Percentiles rank a stretch among this genome's conserved stretches.
Conservation (phyloP, 2,888 invertebrate genomes). For the Tenthredo distinguenda region DNA sequence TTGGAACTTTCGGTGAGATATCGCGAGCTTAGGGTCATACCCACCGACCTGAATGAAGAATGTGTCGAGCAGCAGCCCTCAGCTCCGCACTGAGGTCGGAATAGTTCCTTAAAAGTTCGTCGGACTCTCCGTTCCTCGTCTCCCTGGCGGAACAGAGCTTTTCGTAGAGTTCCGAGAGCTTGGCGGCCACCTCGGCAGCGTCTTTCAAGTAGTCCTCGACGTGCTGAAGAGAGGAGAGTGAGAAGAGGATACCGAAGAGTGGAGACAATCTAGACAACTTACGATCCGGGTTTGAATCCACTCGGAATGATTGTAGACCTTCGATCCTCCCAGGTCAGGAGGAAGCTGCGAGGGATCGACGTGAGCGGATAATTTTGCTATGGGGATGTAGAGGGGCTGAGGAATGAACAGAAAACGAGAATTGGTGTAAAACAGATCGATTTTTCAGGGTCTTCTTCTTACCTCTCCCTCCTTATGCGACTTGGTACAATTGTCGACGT, state of each 20-base stretch:
- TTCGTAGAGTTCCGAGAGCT: slow-evolving; percentile 83
- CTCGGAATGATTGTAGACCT: slow-evolving; percentile 85
- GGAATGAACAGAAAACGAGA: slow-evolving; percentile 63
- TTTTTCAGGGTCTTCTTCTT: slow-evolving; percentile 58
- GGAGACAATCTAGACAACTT: slow-evolving; percentile 68
- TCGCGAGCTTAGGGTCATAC: slow-evolving; percentile 22
- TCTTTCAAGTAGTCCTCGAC: slow-evolving; percentile 85
- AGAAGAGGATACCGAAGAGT: not conserved
- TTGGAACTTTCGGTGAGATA: not conserved
- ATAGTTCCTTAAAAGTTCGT: slow-evolving; percentile 80
- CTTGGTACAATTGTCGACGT: slow-evolving; percentile 86
- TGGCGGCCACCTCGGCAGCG: slow-evolving; percentile 81
- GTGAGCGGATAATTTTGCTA: slow-evolving; percentile 84
- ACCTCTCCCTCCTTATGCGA: slow-evolving; percentile 83
- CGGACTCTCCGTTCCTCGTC: slow-evolving; percentile 82
- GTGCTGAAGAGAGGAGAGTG: slow-evolving; percentile 77
- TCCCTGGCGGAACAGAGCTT: slow-evolving; percentile 80
- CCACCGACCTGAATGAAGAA: slow-evolving; percentile 70
- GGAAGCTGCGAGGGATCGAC: slow-evolving; percentile 87
- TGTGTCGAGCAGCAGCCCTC: slow-evolving; percentile 65
- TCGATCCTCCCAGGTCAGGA: slow-evolving; percentile 86
- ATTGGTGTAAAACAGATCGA: not conserved
- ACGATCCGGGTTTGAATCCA: slow-evolving; percentile 90
- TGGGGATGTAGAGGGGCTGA: slow-evolving; percentile 86
- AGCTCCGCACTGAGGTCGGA: slow-evolving; percentile 79